Conservation (phyloP, 2,113 vertebrate species). For the Pagrus major region DNA sequence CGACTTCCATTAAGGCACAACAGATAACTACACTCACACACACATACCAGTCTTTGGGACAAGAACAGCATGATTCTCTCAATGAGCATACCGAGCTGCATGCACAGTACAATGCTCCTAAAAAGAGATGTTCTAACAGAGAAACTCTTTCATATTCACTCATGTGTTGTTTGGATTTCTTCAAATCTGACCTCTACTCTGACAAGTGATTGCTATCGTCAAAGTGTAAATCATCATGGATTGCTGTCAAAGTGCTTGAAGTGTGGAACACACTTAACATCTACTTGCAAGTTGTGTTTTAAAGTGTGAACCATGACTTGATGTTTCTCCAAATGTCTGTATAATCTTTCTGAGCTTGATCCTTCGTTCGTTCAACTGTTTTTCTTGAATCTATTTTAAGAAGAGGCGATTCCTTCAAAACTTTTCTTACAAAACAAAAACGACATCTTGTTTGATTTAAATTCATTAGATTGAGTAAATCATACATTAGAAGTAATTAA, state of each 20-base stretch:
- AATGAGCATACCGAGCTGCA: slow-evolving; percentile 6
- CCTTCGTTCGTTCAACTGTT: not conserved
- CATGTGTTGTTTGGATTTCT: not conserved
- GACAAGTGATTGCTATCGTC: not conserved
- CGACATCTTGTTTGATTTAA: not conserved
- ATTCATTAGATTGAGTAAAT: not conserved
- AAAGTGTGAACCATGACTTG: not conserved
- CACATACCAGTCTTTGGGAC: slow-evolving; percentile 48
- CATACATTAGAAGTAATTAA: not conserved
- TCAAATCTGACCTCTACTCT: not conserved
- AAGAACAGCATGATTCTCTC: slow-evolving; percentile 19
- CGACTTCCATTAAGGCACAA: slow-evolving; percentile 74
- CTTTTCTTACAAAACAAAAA: not conserved
- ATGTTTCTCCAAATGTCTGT: not conserved
- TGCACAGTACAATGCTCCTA: not conserved
- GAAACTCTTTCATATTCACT: not conserved
- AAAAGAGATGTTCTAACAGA: not conserved
- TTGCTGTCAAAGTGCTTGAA: not conserved
- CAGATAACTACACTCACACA: slow-evolving; percentile 56
- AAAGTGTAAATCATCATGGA: not conserved
- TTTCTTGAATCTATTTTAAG: not conserved
- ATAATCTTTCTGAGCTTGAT: not conserved
- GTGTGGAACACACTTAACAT: not conserved
- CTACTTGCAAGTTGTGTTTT: not conserved
- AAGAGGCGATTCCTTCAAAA: not conserved